phyloP scores from a whole-genome alignment of 2,113 vertebrate genomes.

The Gadus chalcogrammus region DNA sequence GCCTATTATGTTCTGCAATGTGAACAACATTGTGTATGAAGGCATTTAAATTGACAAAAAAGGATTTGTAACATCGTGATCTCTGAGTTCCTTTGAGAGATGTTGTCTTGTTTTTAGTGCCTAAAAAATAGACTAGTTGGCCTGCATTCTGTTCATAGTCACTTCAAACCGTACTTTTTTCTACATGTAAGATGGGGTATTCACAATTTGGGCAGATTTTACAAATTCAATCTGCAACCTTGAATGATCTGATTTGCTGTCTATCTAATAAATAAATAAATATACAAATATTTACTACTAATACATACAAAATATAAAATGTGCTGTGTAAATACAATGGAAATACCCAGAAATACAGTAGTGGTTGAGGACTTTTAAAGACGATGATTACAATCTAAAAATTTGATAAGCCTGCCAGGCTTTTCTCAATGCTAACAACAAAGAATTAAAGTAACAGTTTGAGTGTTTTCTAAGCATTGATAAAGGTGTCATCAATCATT shows the following conservation, averaged over 20 bases:
- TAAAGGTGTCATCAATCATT: conserved; percentile 4
- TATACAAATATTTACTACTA: conserved; percentile 3
- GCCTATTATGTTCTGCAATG: conserved; percentile 45
- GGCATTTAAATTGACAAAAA: conserved; percentile 48
- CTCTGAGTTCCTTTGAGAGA: conserved; percentile 44
- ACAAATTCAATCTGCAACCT: too few species aligned
- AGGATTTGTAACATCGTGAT: conserved; percentile 39
- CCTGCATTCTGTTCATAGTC: conserved; percentile 35
- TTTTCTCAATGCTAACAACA: conserved; percentile 3
- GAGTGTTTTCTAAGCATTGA: conserved; percentile 6
- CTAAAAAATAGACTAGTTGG: conserved; percentile 42
- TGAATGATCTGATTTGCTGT: too few species aligned
- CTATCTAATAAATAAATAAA: too few species aligned
- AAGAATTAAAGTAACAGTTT: conserved; percentile 13
- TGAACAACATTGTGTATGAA: conserved; percentile 43
- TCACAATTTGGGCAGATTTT: neutral
- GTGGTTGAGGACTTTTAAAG: neutral
- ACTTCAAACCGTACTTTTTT: conserved; percentile 44
- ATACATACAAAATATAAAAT: conserved; percentile 5
- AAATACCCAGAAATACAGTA: neutral
- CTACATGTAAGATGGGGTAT: conserved; percentile 17
- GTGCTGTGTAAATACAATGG: neutral
- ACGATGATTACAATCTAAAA: neutral
- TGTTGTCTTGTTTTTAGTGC: conserved; percentile 59
- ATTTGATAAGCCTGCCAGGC: neutral